Base-by-base conservation (phyloP, 2,113 vertebrate species). In the Neopipo cinnamomea region DNA sequence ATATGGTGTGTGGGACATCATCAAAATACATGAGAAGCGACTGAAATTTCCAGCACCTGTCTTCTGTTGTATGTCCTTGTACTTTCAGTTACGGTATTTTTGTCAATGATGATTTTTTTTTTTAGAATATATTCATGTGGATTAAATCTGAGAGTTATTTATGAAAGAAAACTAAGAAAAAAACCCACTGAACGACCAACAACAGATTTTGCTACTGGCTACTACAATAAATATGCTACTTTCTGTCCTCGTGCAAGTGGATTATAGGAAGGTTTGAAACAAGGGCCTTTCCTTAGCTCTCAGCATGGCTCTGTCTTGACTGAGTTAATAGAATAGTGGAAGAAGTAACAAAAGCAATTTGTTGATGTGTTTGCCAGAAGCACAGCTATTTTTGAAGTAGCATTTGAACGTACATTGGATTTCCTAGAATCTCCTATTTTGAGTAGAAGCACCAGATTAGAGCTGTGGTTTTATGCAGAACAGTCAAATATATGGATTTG, bases 21-120 rank as follows among this genome's bases (percentile, higher is more conserved):
- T 88, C 88, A 90, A 88, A 95, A 91, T 76, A 94, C 79, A 86
- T 33, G 91, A 88, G 80, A 80, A 74, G 65, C 0, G 5, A 75
- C 77, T 94, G 87, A 91, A 75, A 87, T 91, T 91, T 87, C 65
- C 89, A 94, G 41, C 93, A 94, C 91, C 91, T 95, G 87, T 89
- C 91, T 92, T 95, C 77, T 95, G 85, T 88, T 93, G 63, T 70
- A 22, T 22, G 39, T 80, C 83, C 86, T 25, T 89, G 53, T 49
- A 39, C 87, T 85, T 93, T 77, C 86, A 74, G 73, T 75, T 50
- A 16, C 0, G 25, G 46, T 93, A 80, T 94, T 88, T 93, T 73
- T 88, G 68, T 93, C 91, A 94, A 31, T 90, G 70, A 72, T 87
- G 42, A 9, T 27, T 62, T 88, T 71, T 16, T 77, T 16, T 77